Evolutionary conservation across 2,888 invertebrate species (phyloP), one percentile per base, ranked within the genome.

Genomic region (Acronicta psi): DNA sequence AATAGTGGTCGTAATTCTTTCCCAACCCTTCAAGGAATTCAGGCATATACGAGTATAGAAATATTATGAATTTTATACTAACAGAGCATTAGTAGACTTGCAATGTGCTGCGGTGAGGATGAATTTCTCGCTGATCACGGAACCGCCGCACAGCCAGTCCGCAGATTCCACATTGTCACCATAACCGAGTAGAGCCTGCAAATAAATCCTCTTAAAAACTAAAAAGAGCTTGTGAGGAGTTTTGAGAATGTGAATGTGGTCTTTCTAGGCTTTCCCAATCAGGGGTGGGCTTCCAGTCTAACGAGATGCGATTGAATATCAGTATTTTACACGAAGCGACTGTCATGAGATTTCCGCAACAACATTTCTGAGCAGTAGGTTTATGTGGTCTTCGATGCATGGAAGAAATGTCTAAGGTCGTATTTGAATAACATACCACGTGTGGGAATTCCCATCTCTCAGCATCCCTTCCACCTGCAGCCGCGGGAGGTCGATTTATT

Each of bases 41-140:
- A n/a, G n/a, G n/a, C n/a, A n/a, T n/a, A n/a, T n/a, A n/a, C n/a
- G n/a, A n/a, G n/a, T n/a, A n/a, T n/a, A n/a, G n/a, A n/a, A n/a
- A n/a, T n/a, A n/a, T n/a, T n/a, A n/a, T n/a, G 31, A 0, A n/a
- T 10, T 18, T 1, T 70, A 71, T 18, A 75, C 85, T 79, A 41
- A 86, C 87, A 59, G 23, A 0, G 71, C 46, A 14, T 73, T 64
- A 23, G 68, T 71, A 0, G 54, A 74, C 0, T 77, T 75, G 62
- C 89, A 89, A 54, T 89, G 89, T 0, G 81, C 88, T 0, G 89
- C 87, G 0, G 89, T 88, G 29, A 89, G 69, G 0, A 89, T 77
- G 63, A 79, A 88, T 7, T 72, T 58, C 23, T 88, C 87, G 44
- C 88, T 88, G 46, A 89, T 76, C 7, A 89, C 47, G 0, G 84